phyloP scores from a whole-genome alignment of 2,797 vertebrate genomes.

The Poecilia gillii region DNA sequence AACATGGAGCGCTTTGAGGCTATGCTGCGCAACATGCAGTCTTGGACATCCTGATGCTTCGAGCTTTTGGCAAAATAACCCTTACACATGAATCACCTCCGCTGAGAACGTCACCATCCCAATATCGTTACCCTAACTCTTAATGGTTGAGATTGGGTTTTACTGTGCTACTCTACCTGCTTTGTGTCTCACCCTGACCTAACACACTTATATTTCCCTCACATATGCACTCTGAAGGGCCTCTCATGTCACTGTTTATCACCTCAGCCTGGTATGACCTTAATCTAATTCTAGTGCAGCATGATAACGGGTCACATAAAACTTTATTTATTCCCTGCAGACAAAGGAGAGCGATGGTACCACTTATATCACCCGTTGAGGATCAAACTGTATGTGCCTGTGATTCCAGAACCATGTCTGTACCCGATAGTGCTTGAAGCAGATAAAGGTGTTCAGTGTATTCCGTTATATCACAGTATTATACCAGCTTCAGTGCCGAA shows the following conservation, averaged over 20 bases:
- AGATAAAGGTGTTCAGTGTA: constrained; percentile 54
- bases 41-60: constrained; percentile 89
- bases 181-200: constrained; percentile 26
- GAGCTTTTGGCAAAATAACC: constrained; percentile 76
- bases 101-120: constrained; percentile 25
- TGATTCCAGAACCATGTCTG: constrained; percentile 71
- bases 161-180: constrained; percentile 37
- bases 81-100: constrained; percentile 46
- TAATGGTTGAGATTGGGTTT: constrained; percentile 30
- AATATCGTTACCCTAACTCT: constrained; percentile 40
- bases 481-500: constrained; percentile 57
- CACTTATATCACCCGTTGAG: constrained; percentile 53
- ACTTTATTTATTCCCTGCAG: constrained; percentile 76
- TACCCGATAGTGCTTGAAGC: constrained; percentile 67
- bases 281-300: constrained; percentile 50
- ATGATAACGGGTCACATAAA: constrained; percentile 64
- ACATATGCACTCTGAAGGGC: constrained; percentile 41
- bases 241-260: constrained; percentile 28
- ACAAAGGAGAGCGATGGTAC: constrained; percentile 59
- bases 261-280: constrained; percentile 43
- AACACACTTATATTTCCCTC: background rate
- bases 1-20: constrained; percentile 92
- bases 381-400: constrained; percentile 78
- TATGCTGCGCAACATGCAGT: constrained; percentile 97
- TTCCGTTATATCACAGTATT: constrained; percentile 62